Evolutionary conservation across 2,797 vertebrate species (phyloP).

Genomic region (Phalloptychus januarius): DNA sequence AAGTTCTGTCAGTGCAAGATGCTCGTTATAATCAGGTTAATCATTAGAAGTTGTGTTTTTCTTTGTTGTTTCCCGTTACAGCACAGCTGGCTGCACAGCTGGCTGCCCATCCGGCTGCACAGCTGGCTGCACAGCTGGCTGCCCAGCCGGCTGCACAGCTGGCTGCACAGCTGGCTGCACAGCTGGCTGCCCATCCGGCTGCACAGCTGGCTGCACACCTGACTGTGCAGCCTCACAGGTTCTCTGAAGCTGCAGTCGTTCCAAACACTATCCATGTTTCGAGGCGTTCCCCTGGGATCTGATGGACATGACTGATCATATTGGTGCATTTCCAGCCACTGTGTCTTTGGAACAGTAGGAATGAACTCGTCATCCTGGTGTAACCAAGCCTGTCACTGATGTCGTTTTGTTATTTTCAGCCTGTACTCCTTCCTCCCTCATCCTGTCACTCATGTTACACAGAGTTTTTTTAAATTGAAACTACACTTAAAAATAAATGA

Average conservation of each 20-base stretch:
- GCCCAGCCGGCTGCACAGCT: neutral
- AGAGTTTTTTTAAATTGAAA: neutral
- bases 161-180: no score
- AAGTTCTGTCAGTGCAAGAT: neutral
- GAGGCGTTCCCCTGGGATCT: neutral
- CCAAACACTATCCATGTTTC: neutral
- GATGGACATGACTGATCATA: neutral
- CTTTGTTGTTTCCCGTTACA: neutral
- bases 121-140: neutral
- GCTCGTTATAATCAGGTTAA: neutral
- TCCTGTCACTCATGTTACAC: conserved; percentile 2
- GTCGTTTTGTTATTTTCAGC: neutral
- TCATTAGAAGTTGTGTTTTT: neutral
- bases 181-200: no score
- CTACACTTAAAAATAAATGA: conserved; percentile 3
- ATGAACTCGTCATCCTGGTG: neutral
- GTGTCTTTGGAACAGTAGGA: neutral
- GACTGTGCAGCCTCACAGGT: neutral
- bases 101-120: no score
- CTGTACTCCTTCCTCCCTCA: neutral
- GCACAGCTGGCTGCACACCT: neutral
- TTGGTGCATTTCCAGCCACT: neutral
- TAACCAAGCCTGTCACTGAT: neutral
- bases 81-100: neutral
- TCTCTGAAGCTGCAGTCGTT: neutral